These are phyloP conservation scores for Pheosia tremula DNA, from an alignment of 2,888 invertebrate genomes.

Conservation along the genomic window DNA sequence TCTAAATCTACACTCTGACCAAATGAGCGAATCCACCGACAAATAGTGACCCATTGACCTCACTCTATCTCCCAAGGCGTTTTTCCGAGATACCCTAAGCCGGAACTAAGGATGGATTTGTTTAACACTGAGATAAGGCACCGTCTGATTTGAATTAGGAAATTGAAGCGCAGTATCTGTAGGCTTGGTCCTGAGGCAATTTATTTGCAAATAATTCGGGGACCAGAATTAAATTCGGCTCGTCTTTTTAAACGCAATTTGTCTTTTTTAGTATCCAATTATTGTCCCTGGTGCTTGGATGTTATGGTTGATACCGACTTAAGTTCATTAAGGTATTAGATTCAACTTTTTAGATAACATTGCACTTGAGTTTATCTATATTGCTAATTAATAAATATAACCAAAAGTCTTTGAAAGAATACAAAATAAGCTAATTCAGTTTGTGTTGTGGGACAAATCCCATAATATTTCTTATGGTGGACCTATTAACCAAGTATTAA, in stretches of 20 bases:
- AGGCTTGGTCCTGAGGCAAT: constrained; percentile 51
- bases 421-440: no score
- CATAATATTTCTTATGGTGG: no score
- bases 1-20: constrained; percentile 41
- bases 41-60: constrained; percentile 45
- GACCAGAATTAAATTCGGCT: constrained; percentile 49
- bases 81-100: constrained; percentile 37
- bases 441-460: no score
- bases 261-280: constrained; percentile 34
- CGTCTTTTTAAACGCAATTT: constrained; percentile 41
- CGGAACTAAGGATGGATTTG: constrained; percentile 46
- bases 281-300: constrained; percentile 18
- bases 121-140: constrained; percentile 53
- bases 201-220: constrained; percentile 67
- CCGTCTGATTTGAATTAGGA: constrained; percentile 67
- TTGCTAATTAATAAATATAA: no score
- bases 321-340: no score
- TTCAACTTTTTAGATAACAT: no score
- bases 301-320: not conserved
- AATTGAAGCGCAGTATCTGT: constrained; percentile 56
- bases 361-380: no score
- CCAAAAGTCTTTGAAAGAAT: no score
- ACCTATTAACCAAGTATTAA: no score
- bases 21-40: constrained; percentile 39
- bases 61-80: constrained; percentile 35